phyloP scores from a whole-genome alignment of 2,797 vertebrate species.

The Ambastaia sidthimunki region DNA sequence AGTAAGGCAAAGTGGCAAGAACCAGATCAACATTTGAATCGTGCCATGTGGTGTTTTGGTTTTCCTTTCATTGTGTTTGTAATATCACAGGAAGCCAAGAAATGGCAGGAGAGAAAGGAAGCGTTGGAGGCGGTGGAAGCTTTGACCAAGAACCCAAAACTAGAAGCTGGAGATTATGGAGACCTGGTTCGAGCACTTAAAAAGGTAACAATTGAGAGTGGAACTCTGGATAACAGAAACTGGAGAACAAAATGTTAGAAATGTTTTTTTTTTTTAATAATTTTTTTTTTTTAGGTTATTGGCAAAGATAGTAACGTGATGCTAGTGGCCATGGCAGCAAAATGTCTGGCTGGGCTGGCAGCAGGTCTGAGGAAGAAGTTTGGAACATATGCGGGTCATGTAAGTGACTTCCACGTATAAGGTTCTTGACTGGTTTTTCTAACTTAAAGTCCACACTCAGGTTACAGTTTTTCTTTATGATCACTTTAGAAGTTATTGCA shows the following conservation, averaged over 20 bases:
- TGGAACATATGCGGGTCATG: conserved; percentile 93
- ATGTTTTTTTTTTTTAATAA: conserved; percentile 21
- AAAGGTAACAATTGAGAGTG: conserved; percentile 79
- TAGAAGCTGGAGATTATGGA: conserved; percentile 94
- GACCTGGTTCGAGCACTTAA: conserved; percentile 94
- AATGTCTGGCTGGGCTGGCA: conserved; percentile 91
- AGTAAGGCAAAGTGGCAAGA: conserved; percentile 74
- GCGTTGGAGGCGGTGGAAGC: conserved; percentile 90
- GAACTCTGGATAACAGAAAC: conserved; percentile 5
- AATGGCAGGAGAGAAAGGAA: conserved; percentile 99
- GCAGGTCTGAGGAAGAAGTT: conserved; percentile 96
- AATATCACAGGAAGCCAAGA: conserved; percentile 90
- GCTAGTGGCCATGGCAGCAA: conserved; percentile 94
- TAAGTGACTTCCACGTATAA: conserved; percentile 69
- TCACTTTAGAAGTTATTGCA: too few species aligned
- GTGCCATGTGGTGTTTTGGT: neutral
- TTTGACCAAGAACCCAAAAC: conserved; percentile 90
- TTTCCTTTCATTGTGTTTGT: neutral
- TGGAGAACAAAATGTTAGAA: neutral
- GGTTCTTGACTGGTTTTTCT: neutral
- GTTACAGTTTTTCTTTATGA: neutral
- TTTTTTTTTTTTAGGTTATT: conserved; percentile 85
- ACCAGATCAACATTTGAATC: neutral
- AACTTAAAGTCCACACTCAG: neutral
- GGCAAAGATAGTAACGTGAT: conserved; percentile 98